phyloP scores from a whole-genome alignment of 1,140 invertebrate genomes.

The Drosophila sechellia region DNA sequence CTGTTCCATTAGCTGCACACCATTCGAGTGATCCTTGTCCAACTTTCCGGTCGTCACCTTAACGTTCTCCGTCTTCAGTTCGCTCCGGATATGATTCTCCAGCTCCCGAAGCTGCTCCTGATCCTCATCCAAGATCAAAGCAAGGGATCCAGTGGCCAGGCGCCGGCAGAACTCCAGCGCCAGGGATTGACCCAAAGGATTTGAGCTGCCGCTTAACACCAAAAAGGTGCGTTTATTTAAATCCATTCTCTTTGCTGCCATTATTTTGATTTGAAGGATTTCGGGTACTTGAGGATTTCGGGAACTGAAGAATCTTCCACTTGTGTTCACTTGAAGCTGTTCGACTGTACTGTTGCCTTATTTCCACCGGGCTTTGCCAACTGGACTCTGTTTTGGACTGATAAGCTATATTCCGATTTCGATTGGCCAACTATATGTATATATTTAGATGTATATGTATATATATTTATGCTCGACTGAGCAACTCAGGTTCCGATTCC shows the following conservation, averaged over 20 bases:
- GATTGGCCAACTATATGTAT: slow-evolving; percentile 9
- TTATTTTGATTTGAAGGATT: slow-evolving; percentile 16
- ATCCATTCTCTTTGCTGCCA: slow-evolving; percentile 78
- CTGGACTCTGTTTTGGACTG: slow-evolving; percentile 47
- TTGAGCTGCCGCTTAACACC: slow-evolving; percentile 70
- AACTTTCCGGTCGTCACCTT: slow-evolving; percentile 32
- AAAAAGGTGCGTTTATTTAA: slow-evolving; percentile 70
- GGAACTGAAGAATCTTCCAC: slow-evolving; percentile 21
- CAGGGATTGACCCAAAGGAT: slow-evolving; percentile 88
- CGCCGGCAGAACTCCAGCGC: slow-evolving; percentile 88
- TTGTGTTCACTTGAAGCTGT: slow-evolving; percentile 53
- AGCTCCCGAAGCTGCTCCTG: slow-evolving; percentile 58
- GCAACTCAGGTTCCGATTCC: slow-evolving; percentile 4
- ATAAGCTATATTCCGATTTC: slow-evolving; percentile 19
- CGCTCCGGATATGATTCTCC: slow-evolving; percentile 35
- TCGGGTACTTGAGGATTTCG: neutral
- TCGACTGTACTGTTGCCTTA: slow-evolving; percentile 56
- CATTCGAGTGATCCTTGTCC: slow-evolving; percentile 38
- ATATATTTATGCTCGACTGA: neutral
- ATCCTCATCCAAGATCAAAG: slow-evolving; percentile 91
- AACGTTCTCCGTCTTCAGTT: slow-evolving; percentile 30
- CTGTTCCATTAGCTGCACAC: slow-evolving; percentile 38
- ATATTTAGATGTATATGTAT: slow-evolving; percentile 14
- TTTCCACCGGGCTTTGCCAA: slow-evolving; percentile 1
- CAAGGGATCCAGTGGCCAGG: slow-evolving; percentile 87